Conservation (phyloP, 2,113 vertebrate species). For the Bos taurus region DNA sequence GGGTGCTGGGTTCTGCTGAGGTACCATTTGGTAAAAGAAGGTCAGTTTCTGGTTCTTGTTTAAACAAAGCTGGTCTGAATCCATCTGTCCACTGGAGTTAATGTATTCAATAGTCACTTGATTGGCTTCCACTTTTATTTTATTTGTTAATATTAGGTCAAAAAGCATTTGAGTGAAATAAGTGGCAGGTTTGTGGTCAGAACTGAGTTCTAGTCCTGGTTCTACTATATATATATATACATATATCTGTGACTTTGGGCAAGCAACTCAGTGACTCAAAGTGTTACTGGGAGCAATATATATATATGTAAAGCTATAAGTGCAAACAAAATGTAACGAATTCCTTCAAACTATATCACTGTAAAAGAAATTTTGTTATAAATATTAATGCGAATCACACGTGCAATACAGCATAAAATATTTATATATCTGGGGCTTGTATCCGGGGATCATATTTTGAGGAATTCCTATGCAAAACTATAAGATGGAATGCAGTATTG, state of each 20-base stretch:
- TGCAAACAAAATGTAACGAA: background rate
- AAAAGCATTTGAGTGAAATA: background rate
- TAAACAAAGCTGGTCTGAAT: background rate
- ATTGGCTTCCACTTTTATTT: background rate
- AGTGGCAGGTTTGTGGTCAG: background rate
- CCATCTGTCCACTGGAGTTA: background rate
- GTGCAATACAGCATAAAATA: background rate
- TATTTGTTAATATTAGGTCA: background rate
- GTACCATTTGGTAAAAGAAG: background rate
- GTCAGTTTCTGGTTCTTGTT: background rate
- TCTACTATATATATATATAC: background rate
- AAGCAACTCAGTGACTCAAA: background rate
- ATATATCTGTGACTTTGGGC: background rate
- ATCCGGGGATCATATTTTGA: background rate
- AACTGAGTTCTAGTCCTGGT: background rate
- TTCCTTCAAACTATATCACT: background rate
- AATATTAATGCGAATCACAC: background rate
- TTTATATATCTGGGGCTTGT: background rate
- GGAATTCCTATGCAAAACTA: background rate
- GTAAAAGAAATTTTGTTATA: background rate
- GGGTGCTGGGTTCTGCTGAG: background rate
- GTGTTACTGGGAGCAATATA: background rate
- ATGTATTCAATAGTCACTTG: background rate
- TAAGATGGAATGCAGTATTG: background rate
- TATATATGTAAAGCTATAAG: background rate